Conservation (phyloP, 2,797 vertebrate genomes). For the Sebastes itinus region DNA sequence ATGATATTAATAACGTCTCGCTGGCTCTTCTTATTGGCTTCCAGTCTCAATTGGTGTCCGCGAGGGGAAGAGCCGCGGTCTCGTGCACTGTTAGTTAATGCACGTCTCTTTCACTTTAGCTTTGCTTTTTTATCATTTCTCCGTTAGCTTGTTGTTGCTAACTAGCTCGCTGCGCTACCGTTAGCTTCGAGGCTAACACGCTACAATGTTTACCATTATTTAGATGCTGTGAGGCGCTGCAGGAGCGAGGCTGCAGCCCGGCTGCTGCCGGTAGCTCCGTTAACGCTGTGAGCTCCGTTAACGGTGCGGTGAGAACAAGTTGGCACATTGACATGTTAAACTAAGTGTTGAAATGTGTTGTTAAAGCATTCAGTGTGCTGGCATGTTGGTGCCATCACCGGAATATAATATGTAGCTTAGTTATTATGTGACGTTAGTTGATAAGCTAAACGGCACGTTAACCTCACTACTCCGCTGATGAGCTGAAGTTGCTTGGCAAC, state of each 20-base stretch:
- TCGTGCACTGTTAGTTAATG: neutral
- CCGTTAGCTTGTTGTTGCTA: constrained; percentile 71
- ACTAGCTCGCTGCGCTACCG: constrained; percentile 65
- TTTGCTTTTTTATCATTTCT: constrained; percentile 22
- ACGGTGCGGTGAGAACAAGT: neutral
- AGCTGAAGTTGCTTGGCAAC: neutral
- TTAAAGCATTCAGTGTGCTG: neutral
- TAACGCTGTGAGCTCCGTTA: neutral
- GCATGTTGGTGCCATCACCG: neutral
- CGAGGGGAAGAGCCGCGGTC: neutral
- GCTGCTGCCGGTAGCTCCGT: too few relatives aligned
- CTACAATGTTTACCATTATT: neutral
- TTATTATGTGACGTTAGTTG: neutral
- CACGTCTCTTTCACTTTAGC: neutral
- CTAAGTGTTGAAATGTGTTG: neutral
- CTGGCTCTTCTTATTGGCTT: constrained; percentile 84
- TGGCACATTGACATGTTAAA: neutral
- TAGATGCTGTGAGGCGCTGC: too few relatives aligned
- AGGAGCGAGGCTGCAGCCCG: too few relatives aligned
- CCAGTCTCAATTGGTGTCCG: constrained; percentile 79
- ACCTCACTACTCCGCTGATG: neutral
- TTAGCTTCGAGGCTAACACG: constrained; percentile 68
- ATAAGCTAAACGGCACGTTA: neutral
- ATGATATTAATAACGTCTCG: constrained; percentile 89
- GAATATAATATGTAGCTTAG: neutral